Evolutionary conservation across 1,140 invertebrate species (phyloP), one percentile per base, ranked within the genome.

Genomic region (Globodera ellingtonae): DNA sequence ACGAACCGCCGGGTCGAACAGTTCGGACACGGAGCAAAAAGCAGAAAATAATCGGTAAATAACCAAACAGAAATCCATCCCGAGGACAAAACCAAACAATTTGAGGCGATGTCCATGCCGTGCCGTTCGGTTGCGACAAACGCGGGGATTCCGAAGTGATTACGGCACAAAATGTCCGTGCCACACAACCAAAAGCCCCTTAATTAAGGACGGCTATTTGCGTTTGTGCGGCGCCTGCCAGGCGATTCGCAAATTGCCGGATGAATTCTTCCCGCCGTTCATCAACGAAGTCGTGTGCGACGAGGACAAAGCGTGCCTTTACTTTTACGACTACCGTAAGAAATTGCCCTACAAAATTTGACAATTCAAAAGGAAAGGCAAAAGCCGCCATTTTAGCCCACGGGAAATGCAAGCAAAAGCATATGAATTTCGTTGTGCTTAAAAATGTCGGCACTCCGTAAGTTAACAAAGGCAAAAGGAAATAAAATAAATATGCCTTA

Each of bases 261-360:
- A 89, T 67, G 82, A 85, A 21, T 89, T 89, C 75, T 89, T 89
- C 67, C 87, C 87, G 65, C 87, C 87, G 15, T 89, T 89, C 79
- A 89, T 89, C 76, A 89, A 89, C 72, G 87, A 89, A 83, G 88
- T 89, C 15, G 87, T 86, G 73, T 89, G 87, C 71, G 89, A 89
- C 77, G 87, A 88, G 73, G 87, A 89, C 82, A 89, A 89, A 70
- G 88, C 87, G 4, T 89, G 87, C 67, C 84, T 89, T 8, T 89
- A 89, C 79, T 89, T 89, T 76, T 89, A 89, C 69, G 86, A 89
- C 67, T 89, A 89, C 75, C 88, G 87, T 89, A 82, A 71, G 84
- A 80, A 56, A 81, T 81, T 48, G 21, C 9, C 9, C 24, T 46
- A 18, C 24, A 56, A 76, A 24, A 47, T 48, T 46, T 78, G 48